Evolutionary conservation across 2,888 invertebrate genomes (phyloP).

Genomic region (Linnaemya tessellans): DNA sequence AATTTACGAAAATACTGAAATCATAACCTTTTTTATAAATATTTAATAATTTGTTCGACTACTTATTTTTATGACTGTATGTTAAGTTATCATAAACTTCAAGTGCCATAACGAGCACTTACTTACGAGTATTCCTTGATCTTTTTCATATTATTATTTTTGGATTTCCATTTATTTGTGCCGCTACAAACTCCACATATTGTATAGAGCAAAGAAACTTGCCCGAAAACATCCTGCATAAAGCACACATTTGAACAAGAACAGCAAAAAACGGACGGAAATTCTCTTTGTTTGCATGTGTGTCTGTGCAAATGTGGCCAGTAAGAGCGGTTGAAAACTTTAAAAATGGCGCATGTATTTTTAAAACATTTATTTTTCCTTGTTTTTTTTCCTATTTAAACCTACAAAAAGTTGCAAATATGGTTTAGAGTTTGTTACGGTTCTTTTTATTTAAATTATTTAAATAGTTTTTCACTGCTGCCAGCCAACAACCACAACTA

Average conservation of each 20-base stretch:
- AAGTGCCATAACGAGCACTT: conserved; percentile 43
- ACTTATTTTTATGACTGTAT: conserved; percentile 9
- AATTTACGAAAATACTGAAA: too few relatives aligned
- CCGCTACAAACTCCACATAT: conserved; percentile 19
- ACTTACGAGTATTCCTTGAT: conserved; percentile 43
- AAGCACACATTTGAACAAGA: conserved; percentile 52
- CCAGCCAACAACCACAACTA: neutral
- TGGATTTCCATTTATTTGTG: neutral
- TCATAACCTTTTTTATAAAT: neutral
- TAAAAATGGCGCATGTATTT: conserved; percentile 61
- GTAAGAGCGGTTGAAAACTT: conserved; percentile 28
- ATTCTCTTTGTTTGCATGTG: conserved; percentile 33
- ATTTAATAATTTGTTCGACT: neutral
- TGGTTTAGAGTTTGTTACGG: neutral
- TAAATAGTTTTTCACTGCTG: conserved; percentile 34
- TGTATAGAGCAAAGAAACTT: conserved; percentile 18
- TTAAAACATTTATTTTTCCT: conserved; percentile 31
- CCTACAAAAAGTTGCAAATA: conserved; percentile 1
- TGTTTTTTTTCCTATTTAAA: conserved; percentile 18
- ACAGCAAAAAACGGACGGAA: conserved; percentile 61
- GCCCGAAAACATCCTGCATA: conserved; percentile 35
- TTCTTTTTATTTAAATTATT: conserved; percentile 54
- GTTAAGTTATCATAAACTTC: conserved; percentile 49
- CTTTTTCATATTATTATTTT: neutral
- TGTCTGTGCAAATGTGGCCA: conserved; percentile 8